Base-by-base conservation (phyloP, 2,888 invertebrate genomes). In the Meta bourneti region DNA sequence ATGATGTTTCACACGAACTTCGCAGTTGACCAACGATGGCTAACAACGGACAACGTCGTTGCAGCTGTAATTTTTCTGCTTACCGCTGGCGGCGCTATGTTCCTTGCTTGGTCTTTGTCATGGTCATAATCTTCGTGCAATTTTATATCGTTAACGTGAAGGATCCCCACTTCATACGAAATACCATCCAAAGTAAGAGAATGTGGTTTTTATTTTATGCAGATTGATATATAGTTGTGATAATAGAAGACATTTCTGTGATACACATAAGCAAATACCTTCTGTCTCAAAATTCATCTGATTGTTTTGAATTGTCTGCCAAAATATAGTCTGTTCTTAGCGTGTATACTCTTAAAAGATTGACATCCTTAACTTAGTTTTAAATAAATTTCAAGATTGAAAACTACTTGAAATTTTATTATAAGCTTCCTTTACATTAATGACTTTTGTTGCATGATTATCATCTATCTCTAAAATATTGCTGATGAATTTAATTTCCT, bases 51-150 rank as follows among this genome's bases (percentile, higher is more conserved):
- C 83, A 74, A 34, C 69, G 19, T 51, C 77, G 77, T 19, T 34
- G 13, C 16, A 52, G 84, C 34, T 84, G 84, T 74, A 61, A 52
- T n/a, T 61, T 69, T 49, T 78, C 77, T n/a, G 16, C 85, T 7
- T 49, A 77, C 51, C 77, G 85, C 9, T 85, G 85, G 77, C 61
- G 85, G 34, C 77, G 85, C 49, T 85, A 70, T 49, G 70, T 70
- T 13, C 77, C 85, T n/a, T 85, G 16, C 51, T 49, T 85, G 16
- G 77, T 78, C 7, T 85, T 85, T 70, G 77, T 69, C 61, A 77
- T 77, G 69, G 61, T 85, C 11, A 49, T 85, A 1, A 69, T 72
- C 49, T 70, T 78, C 9, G 85, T 85, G 7, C 85, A 85, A 51
- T 75, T 85, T 13, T 85, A 85, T n/a, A 77, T 75, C 11, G 49